Percentiles rank a stretch among this genome's conserved stretches.
phyloP scores from a whole-genome alignment of 1,140 invertebrate genomes.

The Pseudomyrmex gracilis region DNA sequence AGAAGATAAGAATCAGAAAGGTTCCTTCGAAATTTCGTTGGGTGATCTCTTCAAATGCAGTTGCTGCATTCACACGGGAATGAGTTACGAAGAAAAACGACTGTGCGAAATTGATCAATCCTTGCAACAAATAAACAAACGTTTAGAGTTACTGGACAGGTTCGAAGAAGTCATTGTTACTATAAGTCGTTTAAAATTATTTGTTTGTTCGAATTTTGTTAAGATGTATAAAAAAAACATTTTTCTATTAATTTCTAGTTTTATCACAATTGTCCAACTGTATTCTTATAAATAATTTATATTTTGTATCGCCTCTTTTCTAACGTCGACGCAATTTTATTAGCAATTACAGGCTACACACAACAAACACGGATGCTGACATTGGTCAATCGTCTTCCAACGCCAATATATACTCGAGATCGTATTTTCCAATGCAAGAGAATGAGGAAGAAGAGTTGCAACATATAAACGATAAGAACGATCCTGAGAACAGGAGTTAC shows the following conservation, averaged over 20 bases:
- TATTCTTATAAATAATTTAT: no score
- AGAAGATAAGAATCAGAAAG: constrained; percentile 13
- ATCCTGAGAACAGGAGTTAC: constrained; percentile 14
- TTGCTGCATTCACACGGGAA: constrained; percentile 42
- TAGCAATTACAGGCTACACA: constrained; percentile 31
- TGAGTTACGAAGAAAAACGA: constrained; percentile 31
- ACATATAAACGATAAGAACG: constrained; percentile 1
- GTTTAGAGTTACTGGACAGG: constrained; percentile 77
- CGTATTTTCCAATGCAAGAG: constrained; percentile 36
- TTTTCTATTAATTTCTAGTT: no score
- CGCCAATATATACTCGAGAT: neutral
- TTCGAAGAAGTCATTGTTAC: neutral
- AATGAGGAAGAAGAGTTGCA: constrained; percentile 32
- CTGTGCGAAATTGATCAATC: constrained; percentile 67
- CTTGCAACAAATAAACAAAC: constrained; percentile 84
- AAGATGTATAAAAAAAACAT: no score
- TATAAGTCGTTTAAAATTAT: neutral
- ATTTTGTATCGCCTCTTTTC: neutral
- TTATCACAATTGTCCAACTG: no score
- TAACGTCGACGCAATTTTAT: constrained; percentile 5
- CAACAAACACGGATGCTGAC: neutral
- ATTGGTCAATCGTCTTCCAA: constrained; percentile 22
- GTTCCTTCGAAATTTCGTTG: constrained; percentile 39
- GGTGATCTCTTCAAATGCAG: constrained; percentile 37
- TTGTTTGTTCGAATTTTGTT: no score